Evolutionary conservation across 2,888 invertebrate species (phyloP).

Genomic region (Heteromyza rotundicornis): DNA sequence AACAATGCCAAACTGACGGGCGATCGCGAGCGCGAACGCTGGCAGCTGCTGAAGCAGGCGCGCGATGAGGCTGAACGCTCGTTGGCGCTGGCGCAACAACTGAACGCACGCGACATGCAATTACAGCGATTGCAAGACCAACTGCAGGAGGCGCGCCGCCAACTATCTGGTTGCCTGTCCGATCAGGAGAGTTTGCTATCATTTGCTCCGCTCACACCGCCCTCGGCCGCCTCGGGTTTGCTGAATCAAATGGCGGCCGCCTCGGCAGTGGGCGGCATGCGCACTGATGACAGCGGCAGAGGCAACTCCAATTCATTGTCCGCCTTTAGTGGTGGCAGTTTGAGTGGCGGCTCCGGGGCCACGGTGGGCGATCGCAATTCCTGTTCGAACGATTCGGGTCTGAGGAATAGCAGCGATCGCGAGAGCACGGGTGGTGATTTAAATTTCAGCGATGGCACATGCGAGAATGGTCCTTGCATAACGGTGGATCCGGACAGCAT

Average conservation of each 20-base stretch:
- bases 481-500: slow-evolving; percentile 63
- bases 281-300: slow-evolving; percentile 73
- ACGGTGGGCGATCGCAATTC: slow-evolving; percentile 76
- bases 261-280: slow-evolving; percentile 73
- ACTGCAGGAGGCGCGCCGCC: slow-evolving; percentile 79
- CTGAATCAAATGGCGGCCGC: slow-evolving; percentile 63
- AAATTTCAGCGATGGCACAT: slow-evolving; percentile 75
- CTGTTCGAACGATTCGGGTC: slow-evolving; percentile 86
- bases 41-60: slow-evolving; percentile 85
- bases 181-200: slow-evolving; percentile 84
- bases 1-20: slow-evolving; percentile 66
- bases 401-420: slow-evolving; percentile 78
- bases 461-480: slow-evolving; percentile 63
- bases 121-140: slow-evolving; percentile 85
- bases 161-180: slow-evolving; percentile 81
- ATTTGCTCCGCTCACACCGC: slow-evolving; percentile 71
- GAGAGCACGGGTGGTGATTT: slow-evolving; percentile 80
- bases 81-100: slow-evolving; percentile 82
- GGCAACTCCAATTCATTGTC: slow-evolving; percentile 76
- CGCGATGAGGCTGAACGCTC: slow-evolving; percentile 90
- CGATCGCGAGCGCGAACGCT: slow-evolving; percentile 86
- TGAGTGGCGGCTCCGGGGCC: slow-evolving; percentile 58
- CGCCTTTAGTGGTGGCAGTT: slow-evolving; percentile 57
- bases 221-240: slow-evolving; percentile 63
- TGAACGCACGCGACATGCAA: slow-evolving; percentile 86